Evolutionary conservation across 2,113 vertebrate species (phyloP).

Genomic region (Xenotilapia longispinis): DNA sequence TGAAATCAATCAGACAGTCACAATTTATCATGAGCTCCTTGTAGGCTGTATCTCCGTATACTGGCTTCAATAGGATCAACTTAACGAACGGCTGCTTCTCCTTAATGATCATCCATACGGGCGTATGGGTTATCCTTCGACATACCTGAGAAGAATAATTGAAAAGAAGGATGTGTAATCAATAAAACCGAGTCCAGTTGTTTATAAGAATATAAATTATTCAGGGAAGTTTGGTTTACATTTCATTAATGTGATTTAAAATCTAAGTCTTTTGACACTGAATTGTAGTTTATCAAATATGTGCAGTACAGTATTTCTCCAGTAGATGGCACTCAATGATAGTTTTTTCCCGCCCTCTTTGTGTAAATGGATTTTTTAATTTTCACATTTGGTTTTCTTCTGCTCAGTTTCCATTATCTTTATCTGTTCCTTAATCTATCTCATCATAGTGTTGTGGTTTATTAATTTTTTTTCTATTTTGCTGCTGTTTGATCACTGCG

Average conservation of each 20-base stretch:
- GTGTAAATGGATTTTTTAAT: background rate
- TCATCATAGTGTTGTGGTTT: background rate
- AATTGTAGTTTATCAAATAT: background rate
- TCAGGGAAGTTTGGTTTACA: background rate
- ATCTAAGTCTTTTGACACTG: background rate
- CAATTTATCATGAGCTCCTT: slow-evolving; percentile 16
- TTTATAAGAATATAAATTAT: background rate
- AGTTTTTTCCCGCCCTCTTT: background rate
- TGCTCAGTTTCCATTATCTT: background rate
- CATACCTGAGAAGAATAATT: slow-evolving; percentile 43
- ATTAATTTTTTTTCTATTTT: background rate
- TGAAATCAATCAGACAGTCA: slow-evolving; percentile 20
- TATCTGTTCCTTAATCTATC: background rate
- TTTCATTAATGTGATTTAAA: background rate
- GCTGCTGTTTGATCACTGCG: background rate
- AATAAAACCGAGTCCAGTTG: background rate
- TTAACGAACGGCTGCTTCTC: background rate
- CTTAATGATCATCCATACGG: slow-evolving; percentile 55
- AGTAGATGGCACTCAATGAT: slow-evolving; percentile 21
- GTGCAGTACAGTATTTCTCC: background rate
- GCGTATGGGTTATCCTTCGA: slow-evolving; percentile 59
- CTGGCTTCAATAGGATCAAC: slow-evolving; percentile 1
- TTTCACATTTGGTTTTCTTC: background rate
- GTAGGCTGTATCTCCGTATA: background rate
- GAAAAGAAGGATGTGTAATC: background rate